Evolutionary conservation across 2,113 vertebrate species (phyloP), one percentile per base, ranked within the genome.

Genomic region (Actenoides lindsayi): DNA sequence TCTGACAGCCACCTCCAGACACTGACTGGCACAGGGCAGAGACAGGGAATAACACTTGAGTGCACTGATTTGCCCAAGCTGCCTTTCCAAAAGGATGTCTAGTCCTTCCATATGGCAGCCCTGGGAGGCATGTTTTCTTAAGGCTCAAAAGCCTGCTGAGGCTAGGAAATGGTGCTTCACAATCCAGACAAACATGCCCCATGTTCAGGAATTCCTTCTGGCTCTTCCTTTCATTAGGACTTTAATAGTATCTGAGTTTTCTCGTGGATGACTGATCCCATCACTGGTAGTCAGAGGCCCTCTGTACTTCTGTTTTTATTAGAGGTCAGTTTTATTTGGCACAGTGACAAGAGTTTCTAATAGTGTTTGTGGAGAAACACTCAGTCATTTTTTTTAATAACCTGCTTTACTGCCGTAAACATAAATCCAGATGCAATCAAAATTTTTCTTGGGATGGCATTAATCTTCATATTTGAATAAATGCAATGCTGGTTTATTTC

Each of bases 381-480:
- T 77, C 93, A 56, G 5, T 73, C 70, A 82, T 62, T 89, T 83
- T 95, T 94, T 94, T 93, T 54, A 79, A 91, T 95, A 87, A 89
- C 89, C 54, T 90, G 76, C 57, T 95, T 89, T 94, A 92, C 57
- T 86, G 75, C 78, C 95, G 68, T 81, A 96, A 96, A 96, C 74
- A 86, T 97, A 97, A 97, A 97, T 97, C 93, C 83, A 96, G 85
- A 93, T 97, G 96, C 96, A 96, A 97, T 97, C 95, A 82, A 80
- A 91, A 53, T 81, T 94, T 95, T 93, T 73, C 63, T 92, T 6
- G 3, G 56, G 87, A 63, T 89, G 39, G 18, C 83, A 96, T 97
- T 97, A 90, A 95, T 97, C 95, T 96, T 97, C 92, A 79, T 94
- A 93, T 96, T 87, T 82, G 87, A 94, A 90, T 95, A 96, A 96